Evolutionary conservation across 2,888 invertebrate genomes (phyloP).

Genomic region (Eulithis testata): DNA sequence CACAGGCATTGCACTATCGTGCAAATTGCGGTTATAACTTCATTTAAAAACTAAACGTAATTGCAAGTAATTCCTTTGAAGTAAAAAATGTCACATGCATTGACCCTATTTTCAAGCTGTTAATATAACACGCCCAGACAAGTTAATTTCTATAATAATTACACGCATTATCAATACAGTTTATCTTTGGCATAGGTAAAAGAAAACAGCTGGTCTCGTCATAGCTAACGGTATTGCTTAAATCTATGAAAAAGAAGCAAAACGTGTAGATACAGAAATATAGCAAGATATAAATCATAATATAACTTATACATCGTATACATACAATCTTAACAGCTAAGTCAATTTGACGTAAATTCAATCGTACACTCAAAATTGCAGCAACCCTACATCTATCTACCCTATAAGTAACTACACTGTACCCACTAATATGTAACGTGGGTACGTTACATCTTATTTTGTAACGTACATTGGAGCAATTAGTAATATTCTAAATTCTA

Average conservation of each 20-base stretch:
- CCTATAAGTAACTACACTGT: too few relatives aligned
- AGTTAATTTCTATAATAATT: conserved; percentile 35
- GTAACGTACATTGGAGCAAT: too few relatives aligned
- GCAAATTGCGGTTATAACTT: neutral
- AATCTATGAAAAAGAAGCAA: too few relatives aligned
- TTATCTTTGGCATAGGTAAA: conserved; percentile 39
- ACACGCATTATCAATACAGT: conserved; percentile 42
- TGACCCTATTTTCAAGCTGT: conserved; percentile 29
- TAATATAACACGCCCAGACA: conserved; percentile 40
- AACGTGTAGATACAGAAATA: neutral
- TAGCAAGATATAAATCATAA: neutral
- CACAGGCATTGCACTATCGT: too few relatives aligned
- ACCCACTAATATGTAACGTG: too few relatives aligned
- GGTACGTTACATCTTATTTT: too few relatives aligned
- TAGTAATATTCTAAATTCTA: too few relatives aligned
- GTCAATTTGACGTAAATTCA: too few relatives aligned
- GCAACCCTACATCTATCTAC: too few relatives aligned
- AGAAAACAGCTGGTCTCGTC: conserved; percentile 8
- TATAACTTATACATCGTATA: too few relatives aligned
- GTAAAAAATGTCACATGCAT: conserved; percentile 16
- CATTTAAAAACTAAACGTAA: neutral
- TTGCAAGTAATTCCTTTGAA: conserved; percentile 4
- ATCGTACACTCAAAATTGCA: too few relatives aligned
- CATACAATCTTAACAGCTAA: too few relatives aligned
- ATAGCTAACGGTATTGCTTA: neutral